These are phyloP conservation scores for Halictus ligatus DNA, from an alignment of 2,888 invertebrate genomes.

Conservation along the genomic window DNA sequence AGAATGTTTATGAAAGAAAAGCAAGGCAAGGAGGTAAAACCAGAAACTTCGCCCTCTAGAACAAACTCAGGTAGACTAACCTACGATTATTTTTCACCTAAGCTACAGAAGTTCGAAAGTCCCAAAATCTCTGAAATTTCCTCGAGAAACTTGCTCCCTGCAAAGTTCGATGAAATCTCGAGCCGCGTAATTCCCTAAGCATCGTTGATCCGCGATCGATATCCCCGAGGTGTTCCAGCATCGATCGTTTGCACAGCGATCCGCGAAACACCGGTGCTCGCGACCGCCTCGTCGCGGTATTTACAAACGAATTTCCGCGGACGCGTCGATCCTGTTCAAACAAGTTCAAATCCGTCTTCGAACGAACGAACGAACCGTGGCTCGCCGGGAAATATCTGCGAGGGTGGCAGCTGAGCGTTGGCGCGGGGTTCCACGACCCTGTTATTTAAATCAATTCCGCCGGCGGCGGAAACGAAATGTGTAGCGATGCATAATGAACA, in stretches of 20 bases:
- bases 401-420: neutral
- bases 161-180: too few species aligned
- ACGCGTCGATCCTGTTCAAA: neutral
- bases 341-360: neutral
- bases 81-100: too few species aligned
- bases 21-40: too few species aligned
- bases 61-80: too few species aligned
- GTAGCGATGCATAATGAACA: neutral
- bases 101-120: too few species aligned
- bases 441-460: conserved; percentile 10
- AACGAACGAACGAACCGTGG: neutral
- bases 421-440: neutral
- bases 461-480: neutral
- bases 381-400: neutral
- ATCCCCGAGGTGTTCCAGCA: neutral
- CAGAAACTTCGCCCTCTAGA: too few species aligned
- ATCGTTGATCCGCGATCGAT: neutral
- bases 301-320: neutral
- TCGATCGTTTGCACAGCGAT: neutral
- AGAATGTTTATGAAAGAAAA: too few species aligned
- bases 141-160: too few species aligned
- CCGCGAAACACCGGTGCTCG: neutral
- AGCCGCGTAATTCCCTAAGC: neutral
- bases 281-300: neutral
- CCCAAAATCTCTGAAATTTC: too few species aligned